Conservation (phyloP, 2,797 vertebrate species). For the Sebastes steindachneri region DNA sequence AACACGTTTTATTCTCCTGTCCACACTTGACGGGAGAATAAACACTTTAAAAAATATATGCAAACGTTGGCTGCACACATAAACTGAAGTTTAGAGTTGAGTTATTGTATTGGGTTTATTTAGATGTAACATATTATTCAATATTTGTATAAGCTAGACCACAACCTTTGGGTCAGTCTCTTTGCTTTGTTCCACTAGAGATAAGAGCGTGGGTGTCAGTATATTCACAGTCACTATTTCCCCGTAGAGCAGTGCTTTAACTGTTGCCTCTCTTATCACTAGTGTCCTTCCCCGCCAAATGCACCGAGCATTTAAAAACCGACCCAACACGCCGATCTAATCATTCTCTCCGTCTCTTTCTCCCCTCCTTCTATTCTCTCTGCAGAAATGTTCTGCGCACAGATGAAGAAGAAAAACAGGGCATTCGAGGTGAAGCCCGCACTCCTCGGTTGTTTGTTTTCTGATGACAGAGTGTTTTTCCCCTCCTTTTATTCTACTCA, state of each 20-base stretch:
- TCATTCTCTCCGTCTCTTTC: not conserved
- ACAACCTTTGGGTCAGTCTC: constrained; percentile 28
- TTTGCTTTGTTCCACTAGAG: constrained; percentile 27
- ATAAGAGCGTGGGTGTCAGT: constrained; percentile 37
- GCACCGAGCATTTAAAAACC: constrained; percentile 44
- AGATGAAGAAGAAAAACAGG: constrained; percentile 11
- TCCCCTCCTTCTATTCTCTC: not conserved
- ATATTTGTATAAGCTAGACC: not conserved
- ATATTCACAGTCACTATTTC: constrained; percentile 49
- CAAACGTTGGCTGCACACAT: not conserved
- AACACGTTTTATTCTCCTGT: not conserved
- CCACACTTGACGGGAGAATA: not conserved
- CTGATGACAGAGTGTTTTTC: not conserved
- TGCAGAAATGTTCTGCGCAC: not conserved
- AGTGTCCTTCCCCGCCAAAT: constrained; percentile 10
- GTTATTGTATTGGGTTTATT: not conserved
- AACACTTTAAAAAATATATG: not conserved
- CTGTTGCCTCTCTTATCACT: constrained; percentile 42
- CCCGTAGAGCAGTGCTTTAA: constrained; percentile 11
- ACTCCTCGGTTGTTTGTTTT: constrained; percentile 11
- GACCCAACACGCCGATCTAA: not conserved
- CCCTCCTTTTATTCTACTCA: not conserved
- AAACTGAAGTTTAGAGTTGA: not conserved
- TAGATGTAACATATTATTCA: not conserved
- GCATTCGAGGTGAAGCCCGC: constrained; percentile 4